These are phyloP conservation scores for Caenorhabditis brenneri DNA, from an alignment of 1,140 invertebrate species.

Conservation along the genomic window DNA sequence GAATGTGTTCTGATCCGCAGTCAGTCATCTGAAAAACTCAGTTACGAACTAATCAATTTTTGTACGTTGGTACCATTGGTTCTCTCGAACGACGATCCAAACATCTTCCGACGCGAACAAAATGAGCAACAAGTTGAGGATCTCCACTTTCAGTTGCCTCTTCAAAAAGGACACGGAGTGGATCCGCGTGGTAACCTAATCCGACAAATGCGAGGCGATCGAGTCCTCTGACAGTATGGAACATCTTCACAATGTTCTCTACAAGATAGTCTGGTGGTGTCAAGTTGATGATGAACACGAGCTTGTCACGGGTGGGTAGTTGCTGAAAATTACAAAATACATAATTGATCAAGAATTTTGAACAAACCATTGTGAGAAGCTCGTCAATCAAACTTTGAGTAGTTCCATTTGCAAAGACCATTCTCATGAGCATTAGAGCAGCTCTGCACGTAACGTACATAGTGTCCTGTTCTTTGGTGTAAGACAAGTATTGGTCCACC, in stretches of 20 bases:
- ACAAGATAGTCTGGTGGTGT: neutral
- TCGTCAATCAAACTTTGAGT: neutral
- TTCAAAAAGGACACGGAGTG: constrained; percentile 14
- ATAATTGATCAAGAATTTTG: neutral
- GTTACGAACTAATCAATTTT: too few species aligned
- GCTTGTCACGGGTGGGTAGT: neutral
- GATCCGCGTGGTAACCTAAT: neutral
- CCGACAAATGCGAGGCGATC: constrained; percentile 17
- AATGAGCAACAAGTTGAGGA: constrained; percentile 22
- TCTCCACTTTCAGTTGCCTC: constrained; percentile 8
- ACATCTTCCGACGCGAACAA: constrained; percentile 13
- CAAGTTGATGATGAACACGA: constrained; percentile 9
- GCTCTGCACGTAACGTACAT: neutral
- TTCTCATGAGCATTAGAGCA: neutral
- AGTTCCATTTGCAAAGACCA: neutral
- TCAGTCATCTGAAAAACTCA: neutral
- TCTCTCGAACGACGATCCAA: constrained; percentile 32
- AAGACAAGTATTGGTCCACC: neutral
- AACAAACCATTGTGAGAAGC: neutral
- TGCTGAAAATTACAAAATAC: neutral
- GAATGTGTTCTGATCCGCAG: neutral
- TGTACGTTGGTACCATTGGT: neutral
- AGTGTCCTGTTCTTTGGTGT: neutral
- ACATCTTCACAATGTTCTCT: constrained; percentile 20
- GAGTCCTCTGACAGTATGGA: constrained; percentile 10